Evolutionary conservation across 2,888 invertebrate genomes (phyloP), one percentile per base, ranked within the genome.

Genomic region (Drosophila setosimentum): DNA sequence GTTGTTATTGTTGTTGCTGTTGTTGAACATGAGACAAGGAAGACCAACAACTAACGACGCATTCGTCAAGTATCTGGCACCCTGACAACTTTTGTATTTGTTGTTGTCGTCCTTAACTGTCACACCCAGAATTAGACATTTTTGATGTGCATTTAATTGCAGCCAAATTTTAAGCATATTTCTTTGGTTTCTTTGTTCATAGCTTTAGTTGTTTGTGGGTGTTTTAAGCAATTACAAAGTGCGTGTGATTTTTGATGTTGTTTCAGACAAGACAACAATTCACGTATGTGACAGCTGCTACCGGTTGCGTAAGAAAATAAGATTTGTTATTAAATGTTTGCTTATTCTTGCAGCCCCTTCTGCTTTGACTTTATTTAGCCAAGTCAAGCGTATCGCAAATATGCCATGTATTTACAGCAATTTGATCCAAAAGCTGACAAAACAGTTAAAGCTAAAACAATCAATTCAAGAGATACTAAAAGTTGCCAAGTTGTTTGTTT

Each of bases 141-240:
- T 59, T 76, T 89, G 87, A 80, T 87, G 85, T 82, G 80, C 80
- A 89, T 75, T 89, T 89, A 82, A 87, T 84, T 89, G 89, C 80
- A 81, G 65, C 68, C 49, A 72, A 67, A 81, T 68, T 54, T 70
- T 64, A 45, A 62, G 55, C 49, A 33, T n/a, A 24, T 53, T 57
- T 55, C 33, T 57, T 63, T 21, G 40, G 50, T 21, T 54, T 37
- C 37, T 48, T 35, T 37, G 2, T 32, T 27, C 29, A 48, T 37
- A 54, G 5, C 29, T 61, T 29, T 53, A 55, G 42, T n/a, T 73
- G 73, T 62, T 67, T 42, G 21, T 32, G 42, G 4, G 7, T 27
- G 24, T 57, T 63, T 35, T 40, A 21, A 18, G 40, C 54, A 63
- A 49, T 57, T 32, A 55, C n/a, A 61, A 61, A 50, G n/a, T 49